phyloP scores from a whole-genome alignment of 2,113 vertebrate species.

The Neolamprologus caudopunctatus region DNA sequence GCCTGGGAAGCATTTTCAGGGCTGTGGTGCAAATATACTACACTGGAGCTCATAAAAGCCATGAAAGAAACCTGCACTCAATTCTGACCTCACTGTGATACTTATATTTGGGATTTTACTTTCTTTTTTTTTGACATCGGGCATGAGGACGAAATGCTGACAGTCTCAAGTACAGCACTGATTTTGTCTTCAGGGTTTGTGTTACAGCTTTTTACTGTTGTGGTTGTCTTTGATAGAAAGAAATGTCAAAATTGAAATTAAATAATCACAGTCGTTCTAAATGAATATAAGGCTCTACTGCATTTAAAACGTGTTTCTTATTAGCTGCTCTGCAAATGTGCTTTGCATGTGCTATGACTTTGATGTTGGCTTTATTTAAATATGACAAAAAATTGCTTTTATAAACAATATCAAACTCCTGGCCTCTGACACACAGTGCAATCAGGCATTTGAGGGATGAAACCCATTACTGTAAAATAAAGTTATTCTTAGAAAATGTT shows the following conservation, averaged over 20 bases:
- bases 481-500: constrained; percentile 64
- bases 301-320: constrained; percentile 41
- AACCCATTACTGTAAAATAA: constrained; percentile 53
- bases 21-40: constrained; percentile 54
- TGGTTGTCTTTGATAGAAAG: background rate
- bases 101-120: constrained; percentile 8
- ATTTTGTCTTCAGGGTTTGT: background rate
- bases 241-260: constrained; percentile 14
- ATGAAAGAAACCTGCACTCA: constrained; percentile 44
- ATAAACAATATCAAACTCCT: constrained; percentile 58
- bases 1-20: constrained; percentile 46
- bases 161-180: background rate
- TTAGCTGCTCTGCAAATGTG: constrained; percentile 37
- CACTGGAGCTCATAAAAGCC: constrained; percentile 53
- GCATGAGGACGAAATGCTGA: background rate
- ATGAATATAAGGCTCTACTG: background rate
- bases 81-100: constrained; percentile 27
- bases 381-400: constrained; percentile 24
- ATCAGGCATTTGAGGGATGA: constrained; percentile 56
- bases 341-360: constrained; percentile 30
- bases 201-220: constrained; percentile 23
- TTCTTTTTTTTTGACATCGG: background rate
- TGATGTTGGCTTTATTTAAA: constrained; percentile 43
- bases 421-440: constrained; percentile 29
- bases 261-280: constrained; percentile 23